Evolutionary conservation across 2,888 invertebrate species (phyloP).

Genomic region (Andrena bucephala): DNA sequence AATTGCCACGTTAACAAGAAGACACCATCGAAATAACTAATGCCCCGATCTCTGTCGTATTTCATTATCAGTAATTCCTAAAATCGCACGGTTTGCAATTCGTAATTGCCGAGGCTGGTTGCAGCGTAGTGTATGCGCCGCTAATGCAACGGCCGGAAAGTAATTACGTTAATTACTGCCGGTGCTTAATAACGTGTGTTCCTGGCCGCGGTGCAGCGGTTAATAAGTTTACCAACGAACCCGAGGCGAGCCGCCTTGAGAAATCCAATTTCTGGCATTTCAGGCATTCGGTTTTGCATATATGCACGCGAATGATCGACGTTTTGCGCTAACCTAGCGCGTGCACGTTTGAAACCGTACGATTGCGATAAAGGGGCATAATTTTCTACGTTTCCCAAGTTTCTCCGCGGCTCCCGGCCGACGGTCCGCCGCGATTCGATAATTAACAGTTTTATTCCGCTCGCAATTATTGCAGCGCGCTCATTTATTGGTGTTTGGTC

Average conservation of each 20-base stretch:
- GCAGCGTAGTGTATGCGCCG: conserved; percentile 8
- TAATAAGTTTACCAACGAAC: conserved; percentile 67
- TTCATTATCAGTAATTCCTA: conserved; percentile 19
- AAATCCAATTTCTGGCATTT: conserved; percentile 58
- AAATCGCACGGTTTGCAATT: conserved; percentile 36
- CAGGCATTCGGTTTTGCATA: conserved; percentile 21
- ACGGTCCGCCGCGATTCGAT: neutral
- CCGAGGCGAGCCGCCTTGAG: conserved; percentile 35
- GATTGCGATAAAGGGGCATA: neutral
- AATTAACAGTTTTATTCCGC: conserved; percentile 10
- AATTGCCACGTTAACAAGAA: neutral
- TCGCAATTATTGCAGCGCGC: conserved; percentile 7
- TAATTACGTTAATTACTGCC: conserved; percentile 72
- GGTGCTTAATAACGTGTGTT: conserved; percentile 65
- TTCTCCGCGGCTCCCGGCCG: conserved; percentile 7
- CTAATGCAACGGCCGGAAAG: conserved; percentile 66
- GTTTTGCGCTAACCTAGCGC: conserved; percentile 18
- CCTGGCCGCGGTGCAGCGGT: conserved; percentile 49
- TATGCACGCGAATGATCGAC: conserved; percentile 8
- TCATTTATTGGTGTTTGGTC: conserved; percentile 33
- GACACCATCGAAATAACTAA: neutral
- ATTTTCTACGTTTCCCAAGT: neutral
- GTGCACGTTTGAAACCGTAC: neutral
- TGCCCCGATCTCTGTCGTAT: neutral
- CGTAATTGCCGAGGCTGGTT: conserved; percentile 18